A percentile compares a stretch with the other conserved stretches of the same genome.
These are phyloP conservation scores for Cancer borealis DNA, from an alignment of 2,888 invertebrate species.

Conservation along the genomic window DNA sequence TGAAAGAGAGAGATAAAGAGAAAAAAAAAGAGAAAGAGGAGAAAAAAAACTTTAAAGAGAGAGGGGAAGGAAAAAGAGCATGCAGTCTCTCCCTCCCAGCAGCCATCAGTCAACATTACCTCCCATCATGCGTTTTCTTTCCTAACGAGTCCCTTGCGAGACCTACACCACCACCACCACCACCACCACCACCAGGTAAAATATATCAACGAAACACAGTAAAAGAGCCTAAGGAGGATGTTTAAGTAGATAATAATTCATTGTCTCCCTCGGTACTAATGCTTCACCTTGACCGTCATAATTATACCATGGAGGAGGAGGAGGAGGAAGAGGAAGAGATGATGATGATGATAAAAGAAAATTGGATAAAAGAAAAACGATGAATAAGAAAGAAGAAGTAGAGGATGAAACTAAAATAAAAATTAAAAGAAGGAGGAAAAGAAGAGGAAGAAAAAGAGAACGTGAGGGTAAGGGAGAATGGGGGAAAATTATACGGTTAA, in stretches of 20 bases:
- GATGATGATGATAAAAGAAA: neutral
- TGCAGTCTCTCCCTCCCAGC: neutral
- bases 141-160: neutral
- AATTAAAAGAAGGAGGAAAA: too few species aligned
- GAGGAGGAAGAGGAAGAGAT: constrained; percentile 1
- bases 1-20: constrained; percentile 43
- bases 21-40: neutral
- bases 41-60: too few species aligned
- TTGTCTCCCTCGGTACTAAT: neutral
- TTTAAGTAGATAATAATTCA: neutral
- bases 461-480: too few species aligned
- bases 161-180: neutral
- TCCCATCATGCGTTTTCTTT: neutral
- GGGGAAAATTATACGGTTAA: too few species aligned
- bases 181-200: neutral
- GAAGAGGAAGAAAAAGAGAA: too few species aligned
- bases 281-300: too few species aligned
- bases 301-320: neutral
- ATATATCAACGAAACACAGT: neutral
- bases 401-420: neutral
- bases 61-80: neutral
- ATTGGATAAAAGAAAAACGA: neutral
- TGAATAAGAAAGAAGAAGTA: neutral
- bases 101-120: neutral
- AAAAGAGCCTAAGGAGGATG: neutral